A percentile compares a stretch with the other conserved stretches of the same genome.
These are phyloP conservation scores for Cosmia trapezina DNA, from an alignment of 2,888 invertebrate genomes.

Conservation along the genomic window DNA sequence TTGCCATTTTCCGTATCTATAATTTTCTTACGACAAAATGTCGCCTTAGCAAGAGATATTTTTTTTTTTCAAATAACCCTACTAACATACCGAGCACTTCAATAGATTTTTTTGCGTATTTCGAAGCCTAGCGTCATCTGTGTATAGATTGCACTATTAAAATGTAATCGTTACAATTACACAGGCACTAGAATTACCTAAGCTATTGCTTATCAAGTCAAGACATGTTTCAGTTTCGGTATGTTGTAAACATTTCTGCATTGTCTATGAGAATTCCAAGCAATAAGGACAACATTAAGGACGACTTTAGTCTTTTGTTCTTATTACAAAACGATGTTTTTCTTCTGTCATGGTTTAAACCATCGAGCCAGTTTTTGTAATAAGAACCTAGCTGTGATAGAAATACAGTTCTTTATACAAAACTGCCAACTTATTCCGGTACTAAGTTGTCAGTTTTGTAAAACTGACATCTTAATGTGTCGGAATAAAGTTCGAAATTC, in stretches of 20 bases:
- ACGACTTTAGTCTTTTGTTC: neutral
- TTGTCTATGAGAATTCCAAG: neutral
- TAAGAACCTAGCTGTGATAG: too few species aligned
- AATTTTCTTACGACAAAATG: neutral
- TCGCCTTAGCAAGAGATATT: neutral
- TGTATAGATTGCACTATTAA: neutral
- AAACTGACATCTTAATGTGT: too few species aligned
- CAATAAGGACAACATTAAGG: neutral
- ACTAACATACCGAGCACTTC: neutral
- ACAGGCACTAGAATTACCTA: neutral
- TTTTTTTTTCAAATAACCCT: neutral
- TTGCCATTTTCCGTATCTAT: neutral
- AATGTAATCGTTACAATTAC: too few species aligned
- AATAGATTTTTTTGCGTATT: neutral
- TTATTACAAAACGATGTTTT: too few species aligned
- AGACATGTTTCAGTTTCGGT: neutral
- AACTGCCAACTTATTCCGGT: too few species aligned
- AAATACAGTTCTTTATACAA: too few species aligned
- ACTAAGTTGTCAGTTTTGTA: too few species aligned
- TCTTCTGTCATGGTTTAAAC: too few species aligned
- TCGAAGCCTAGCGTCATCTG: slow-evolving; percentile 13
- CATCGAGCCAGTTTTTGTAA: too few species aligned
- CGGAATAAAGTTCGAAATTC: too few species aligned
- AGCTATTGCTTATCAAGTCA: neutral
- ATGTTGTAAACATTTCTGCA: neutral